A percentile compares a stretch with the other conserved stretches of the same genome.
Evolutionary conservation across 1,140 invertebrate genomes (phyloP).

Genomic region (Antheraea mylitta): DNA sequence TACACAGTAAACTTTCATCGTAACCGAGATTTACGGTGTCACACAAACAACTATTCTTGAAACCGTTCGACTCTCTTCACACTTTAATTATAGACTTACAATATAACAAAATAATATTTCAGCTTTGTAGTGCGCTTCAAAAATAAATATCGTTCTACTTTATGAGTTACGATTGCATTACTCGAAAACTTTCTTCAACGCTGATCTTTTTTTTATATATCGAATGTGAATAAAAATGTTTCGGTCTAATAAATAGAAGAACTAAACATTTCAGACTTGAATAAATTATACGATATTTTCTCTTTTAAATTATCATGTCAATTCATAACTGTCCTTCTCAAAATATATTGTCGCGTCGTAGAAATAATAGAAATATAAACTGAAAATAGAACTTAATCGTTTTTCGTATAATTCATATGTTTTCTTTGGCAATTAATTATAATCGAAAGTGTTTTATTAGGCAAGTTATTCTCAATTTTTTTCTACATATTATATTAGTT

Average conservation of each 20-base stretch:
- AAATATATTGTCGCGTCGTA: not conserved
- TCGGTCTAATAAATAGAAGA: slow-evolving; percentile 5
- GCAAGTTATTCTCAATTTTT: too few species aligned
- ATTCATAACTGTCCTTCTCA: not conserved
- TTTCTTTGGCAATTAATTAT: too few species aligned
- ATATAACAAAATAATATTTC: slow-evolving; percentile 64
- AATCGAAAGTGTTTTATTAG: too few species aligned
- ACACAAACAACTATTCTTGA: slow-evolving; percentile 70
- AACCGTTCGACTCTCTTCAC: slow-evolving; percentile 65
- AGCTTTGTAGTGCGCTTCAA: slow-evolving; percentile 48
- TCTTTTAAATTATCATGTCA: not conserved
- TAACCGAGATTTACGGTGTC: slow-evolving; percentile 70
- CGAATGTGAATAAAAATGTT: slow-evolving; percentile 15
- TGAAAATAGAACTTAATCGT: too few species aligned
- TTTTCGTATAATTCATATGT: too few species aligned
- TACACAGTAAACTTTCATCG: slow-evolving; percentile 62
- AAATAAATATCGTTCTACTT: slow-evolving; percentile 41
- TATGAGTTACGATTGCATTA: slow-evolving; percentile 16
- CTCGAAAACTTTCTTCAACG: not conserved
- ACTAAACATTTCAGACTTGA: slow-evolving; percentile 1
- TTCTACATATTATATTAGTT: too few species aligned
- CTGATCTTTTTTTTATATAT: slow-evolving; percentile 4
- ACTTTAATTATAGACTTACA: slow-evolving; percentile 72
- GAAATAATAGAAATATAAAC: not conserved
- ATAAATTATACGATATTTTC: slow-evolving; percentile 6